Conservation (phyloP, 2,113 vertebrate species). For the Craseonycteris thonglongyai region DNA sequence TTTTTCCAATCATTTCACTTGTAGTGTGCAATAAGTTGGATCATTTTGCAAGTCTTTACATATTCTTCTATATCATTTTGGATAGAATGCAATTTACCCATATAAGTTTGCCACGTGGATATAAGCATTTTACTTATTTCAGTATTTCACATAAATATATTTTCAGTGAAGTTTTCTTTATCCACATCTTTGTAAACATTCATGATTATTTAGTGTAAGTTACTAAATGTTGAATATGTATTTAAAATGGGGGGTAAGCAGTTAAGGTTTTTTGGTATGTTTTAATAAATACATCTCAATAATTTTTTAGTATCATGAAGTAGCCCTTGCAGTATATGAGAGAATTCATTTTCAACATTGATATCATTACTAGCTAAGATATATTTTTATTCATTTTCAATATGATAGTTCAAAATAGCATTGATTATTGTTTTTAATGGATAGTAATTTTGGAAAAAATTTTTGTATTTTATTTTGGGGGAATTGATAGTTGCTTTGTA, state of each 20-base stretch:
- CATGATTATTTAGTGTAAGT: neutral
- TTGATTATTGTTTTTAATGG: neutral
- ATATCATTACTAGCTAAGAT: neutral
- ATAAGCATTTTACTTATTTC: neutral
- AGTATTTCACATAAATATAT: neutral
- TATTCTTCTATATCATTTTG: neutral
- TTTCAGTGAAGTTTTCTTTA: neutral
- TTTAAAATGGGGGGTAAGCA: neutral
- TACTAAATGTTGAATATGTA: neutral
- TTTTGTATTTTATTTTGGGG: neutral
- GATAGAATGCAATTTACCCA: neutral
- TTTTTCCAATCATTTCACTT: neutral
- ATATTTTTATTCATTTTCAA: neutral
- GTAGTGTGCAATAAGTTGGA: neutral
- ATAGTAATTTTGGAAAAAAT: neutral
- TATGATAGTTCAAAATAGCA: neutral
- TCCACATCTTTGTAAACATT: neutral
- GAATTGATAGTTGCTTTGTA: neutral
- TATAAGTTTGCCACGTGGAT: neutral
- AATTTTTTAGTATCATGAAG: neutral
- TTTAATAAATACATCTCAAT: neutral
- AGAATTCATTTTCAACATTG: neutral
- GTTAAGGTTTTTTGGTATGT: neutral
- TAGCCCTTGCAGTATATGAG: neutral
- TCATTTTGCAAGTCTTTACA: neutral